phyloP scores from a whole-genome alignment of 2,113 vertebrate species.

The Oncorhynchus clarkii region DNA sequence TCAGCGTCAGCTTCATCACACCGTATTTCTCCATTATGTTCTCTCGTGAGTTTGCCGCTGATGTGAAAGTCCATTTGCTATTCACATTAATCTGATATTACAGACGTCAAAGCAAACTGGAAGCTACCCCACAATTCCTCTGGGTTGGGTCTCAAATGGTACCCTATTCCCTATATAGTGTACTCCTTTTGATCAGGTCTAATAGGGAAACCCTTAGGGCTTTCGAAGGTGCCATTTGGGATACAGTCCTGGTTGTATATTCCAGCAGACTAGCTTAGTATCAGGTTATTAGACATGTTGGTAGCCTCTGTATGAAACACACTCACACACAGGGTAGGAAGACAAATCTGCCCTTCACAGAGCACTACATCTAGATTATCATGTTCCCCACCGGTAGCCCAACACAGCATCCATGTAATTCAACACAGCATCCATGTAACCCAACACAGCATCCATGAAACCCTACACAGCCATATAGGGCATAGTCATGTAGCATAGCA shows the following conservation, averaged over 20 bases:
- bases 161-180: too few relatives aligned
- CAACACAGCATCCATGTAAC: too few relatives aligned
- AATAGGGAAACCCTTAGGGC: too few relatives aligned
- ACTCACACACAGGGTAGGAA: constrained; percentile 28
- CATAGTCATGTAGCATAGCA: too few relatives aligned
- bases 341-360: constrained; percentile 72
- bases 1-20: not conserved
- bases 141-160: too few relatives aligned
- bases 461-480: too few relatives aligned
- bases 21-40: not conserved
- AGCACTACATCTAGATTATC: constrained; percentile 68
- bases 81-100: not conserved
- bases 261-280: constrained; percentile 13
- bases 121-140: constrained; percentile 4
- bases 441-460: too few relatives aligned
- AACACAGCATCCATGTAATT: constrained; percentile 18
- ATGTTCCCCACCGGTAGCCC: constrained; percentile 52
- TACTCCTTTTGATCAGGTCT: too few relatives aligned
- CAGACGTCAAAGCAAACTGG: not conserved
- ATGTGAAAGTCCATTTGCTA: not conserved
- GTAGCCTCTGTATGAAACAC: constrained; percentile 16
- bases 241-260: not conserved
- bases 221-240: too few relatives aligned
- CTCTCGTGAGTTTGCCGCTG: not conserved
- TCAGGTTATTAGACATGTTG: constrained; percentile 43